These are phyloP conservation scores for Tragelaphus oryx DNA, from an alignment of 2,797 vertebrate genomes.

Conservation along the genomic window DNA sequence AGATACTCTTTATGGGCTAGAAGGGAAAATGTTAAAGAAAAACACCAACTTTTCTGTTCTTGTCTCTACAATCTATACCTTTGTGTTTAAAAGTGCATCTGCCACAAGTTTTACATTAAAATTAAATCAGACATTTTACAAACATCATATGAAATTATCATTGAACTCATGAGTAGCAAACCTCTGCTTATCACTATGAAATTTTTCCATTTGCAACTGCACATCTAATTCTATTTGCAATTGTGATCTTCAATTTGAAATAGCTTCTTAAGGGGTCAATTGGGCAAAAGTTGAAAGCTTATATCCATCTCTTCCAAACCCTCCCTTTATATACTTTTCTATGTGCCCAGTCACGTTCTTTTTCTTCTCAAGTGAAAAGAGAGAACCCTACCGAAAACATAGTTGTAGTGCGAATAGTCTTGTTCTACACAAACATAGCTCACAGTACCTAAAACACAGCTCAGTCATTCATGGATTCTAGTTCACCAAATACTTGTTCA, in stretches of 20 bases:
- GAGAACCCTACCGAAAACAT: neutral
- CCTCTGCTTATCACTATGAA: neutral
- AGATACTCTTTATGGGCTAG: constrained; percentile 13
- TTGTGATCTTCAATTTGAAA: neutral
- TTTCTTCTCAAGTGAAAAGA: neutral
- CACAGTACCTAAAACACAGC: neutral
- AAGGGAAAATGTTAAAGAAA: neutral
- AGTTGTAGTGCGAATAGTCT: neutral
- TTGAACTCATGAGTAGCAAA: neutral
- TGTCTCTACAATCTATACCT: neutral
- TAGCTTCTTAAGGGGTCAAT: neutral
- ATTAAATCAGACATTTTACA: neutral
- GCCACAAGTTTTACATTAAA: neutral
- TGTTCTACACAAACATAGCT: neutral
- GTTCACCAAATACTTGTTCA: neutral
- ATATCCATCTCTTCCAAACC: neutral
- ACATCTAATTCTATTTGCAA: neutral
- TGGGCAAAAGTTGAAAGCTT: neutral
- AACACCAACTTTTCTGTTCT: neutral
- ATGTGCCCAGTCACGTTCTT: neutral
- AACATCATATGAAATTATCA: neutral
- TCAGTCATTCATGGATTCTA: neutral
- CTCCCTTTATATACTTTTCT: neutral
- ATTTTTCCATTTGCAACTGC: neutral
- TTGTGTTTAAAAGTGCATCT: neutral